Evolutionary conservation across 2,888 invertebrate genomes (phyloP), one percentile per base, ranked within the genome.

Genomic region (Sinelater perroti): DNA sequence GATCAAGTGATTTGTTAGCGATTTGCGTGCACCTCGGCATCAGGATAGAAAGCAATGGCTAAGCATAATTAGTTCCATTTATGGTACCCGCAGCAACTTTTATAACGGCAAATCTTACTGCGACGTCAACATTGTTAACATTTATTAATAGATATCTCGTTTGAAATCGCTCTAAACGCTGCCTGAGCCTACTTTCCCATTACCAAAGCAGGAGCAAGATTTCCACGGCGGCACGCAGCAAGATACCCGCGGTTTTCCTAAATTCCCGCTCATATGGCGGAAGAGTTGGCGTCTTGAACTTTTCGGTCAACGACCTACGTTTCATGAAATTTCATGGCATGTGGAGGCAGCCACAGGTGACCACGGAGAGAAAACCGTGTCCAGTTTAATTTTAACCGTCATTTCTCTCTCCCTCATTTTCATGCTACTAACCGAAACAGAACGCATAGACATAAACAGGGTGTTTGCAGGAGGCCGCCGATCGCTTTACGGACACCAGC

Each of bases 401-500:
- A 46, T 46, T 46, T 30, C 45, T 46, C 20, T 46, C 45, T 46
- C 31, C 20, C 14, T 45, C 28, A 30, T 45, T 30, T 42, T 42
- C 4, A n/a, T 10, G 10, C 28, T 44, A 40, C 24, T 40, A 40
- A 40, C 13, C 14, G 1, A 30, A 46, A 1, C 18, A 21, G 18
- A 35, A 35, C 13, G 14, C 21, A 40, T 18, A 13, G 16, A 24
- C 21, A 40, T 18, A 13, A 33, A 40, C 16, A 31, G 36, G 56
- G 33, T 60, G 30, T 67, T 69, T 74, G 65, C 81, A 86, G 86
- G 86, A 85, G 71, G 83, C 85, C 63, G 83, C 85, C 71, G 86
- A 87, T 66, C 82, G 88, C 70, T 89, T 87, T 75, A 84, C 86
- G 66, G 89, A 89, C 75, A 88, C 89, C 53, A 87, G 88, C 72